phyloP scores from a whole-genome alignment of 2,888 invertebrate genomes.

The Idaea aversata region DNA sequence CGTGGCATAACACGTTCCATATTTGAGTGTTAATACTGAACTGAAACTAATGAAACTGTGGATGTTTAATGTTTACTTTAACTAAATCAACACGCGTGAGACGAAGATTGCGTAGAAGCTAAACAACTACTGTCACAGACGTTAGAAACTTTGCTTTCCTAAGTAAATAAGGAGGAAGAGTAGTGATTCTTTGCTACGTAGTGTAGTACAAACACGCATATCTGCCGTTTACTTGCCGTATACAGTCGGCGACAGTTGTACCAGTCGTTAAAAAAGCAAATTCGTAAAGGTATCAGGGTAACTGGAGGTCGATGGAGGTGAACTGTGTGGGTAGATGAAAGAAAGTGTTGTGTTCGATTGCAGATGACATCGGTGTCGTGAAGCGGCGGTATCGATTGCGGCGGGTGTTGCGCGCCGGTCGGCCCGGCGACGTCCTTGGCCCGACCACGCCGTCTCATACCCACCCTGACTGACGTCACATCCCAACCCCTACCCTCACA shows the following conservation, averaged over 20 bases:
- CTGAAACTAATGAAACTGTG: neutral
- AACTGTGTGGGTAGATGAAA: neutral
- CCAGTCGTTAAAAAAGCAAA: neutral
- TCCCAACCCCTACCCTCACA: constrained; percentile 53
- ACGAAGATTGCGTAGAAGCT: neutral
- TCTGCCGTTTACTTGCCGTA: neutral
- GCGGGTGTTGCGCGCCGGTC: constrained; percentile 71
- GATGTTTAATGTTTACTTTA: neutral
- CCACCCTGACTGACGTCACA: constrained; percentile 64
- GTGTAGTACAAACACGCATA: neutral
- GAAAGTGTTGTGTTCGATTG: constrained; percentile 28
- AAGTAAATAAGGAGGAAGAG: neutral
- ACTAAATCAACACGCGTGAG: neutral
- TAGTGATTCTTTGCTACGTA: neutral
- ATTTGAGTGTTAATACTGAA: neutral
- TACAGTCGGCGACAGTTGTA: neutral
- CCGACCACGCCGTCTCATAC: constrained; percentile 59
- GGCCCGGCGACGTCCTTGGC: constrained; percentile 79
- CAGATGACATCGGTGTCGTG: constrained; percentile 49
- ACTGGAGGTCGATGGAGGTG: neutral
- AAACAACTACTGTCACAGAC: neutral
- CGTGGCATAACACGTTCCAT: neutral
- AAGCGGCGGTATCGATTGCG: constrained; percentile 64
- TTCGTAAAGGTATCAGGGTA: neutral
- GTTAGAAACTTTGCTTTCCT: neutral